Conservation (phyloP, 2,113 vertebrate genomes). For the Hipposideros armiger region DNA sequence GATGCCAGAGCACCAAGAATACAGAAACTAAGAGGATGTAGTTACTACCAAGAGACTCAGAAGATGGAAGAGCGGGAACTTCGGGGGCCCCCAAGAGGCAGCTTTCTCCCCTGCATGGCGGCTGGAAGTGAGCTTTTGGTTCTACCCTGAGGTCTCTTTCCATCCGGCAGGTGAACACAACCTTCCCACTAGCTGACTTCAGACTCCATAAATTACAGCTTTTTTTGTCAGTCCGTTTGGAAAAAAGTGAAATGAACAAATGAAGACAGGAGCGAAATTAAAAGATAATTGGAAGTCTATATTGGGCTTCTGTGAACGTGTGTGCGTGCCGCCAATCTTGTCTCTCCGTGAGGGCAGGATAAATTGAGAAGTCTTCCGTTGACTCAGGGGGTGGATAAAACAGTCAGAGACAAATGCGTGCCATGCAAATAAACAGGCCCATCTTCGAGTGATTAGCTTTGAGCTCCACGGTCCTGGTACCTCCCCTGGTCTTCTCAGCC, state of each 20-base stretch:
- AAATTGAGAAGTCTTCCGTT: conserved; percentile 25
- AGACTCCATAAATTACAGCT: conserved; percentile 67
- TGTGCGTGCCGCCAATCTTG: neutral
- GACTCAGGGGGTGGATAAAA: conserved; percentile 62
- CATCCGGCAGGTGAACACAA: neutral
- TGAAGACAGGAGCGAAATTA: conserved; percentile 82
- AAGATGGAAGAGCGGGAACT: neutral
- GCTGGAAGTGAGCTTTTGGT: accelerated
- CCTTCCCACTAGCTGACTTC: neutral
- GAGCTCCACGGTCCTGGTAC: accelerated
- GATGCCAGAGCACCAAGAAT: neutral
- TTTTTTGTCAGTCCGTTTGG: conserved; percentile 27
- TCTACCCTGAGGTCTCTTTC: accelerated
- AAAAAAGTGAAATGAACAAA: conserved; percentile 81
- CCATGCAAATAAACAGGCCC: conserved; percentile 59
- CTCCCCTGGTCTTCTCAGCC: neutral
- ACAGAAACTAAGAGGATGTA: neutral
- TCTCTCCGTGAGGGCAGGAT: neutral
- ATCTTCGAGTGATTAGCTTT: neutral
- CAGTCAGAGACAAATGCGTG: conserved; percentile 8
- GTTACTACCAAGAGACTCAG: neutral
- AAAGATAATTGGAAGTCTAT: conserved; percentile 82
- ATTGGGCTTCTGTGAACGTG: conserved; percentile 26
- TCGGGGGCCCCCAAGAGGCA: neutral
- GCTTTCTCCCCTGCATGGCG: neutral